phyloP scores from a whole-genome alignment of 1,140 invertebrate genomes.

The Papilio polytes region DNA sequence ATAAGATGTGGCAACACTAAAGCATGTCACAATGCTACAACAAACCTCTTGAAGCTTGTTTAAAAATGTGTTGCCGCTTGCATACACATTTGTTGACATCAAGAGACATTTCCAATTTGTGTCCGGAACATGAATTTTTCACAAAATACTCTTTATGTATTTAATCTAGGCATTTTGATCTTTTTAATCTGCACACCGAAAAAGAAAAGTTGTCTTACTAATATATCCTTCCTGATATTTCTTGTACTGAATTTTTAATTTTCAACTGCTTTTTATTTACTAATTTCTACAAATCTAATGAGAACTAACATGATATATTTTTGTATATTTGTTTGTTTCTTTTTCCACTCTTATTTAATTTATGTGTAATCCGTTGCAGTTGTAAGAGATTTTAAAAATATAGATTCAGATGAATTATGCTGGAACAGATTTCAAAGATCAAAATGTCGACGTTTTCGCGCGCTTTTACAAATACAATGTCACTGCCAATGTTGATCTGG shows the following conservation, averaged over 20 bases:
- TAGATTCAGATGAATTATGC: not conserved
- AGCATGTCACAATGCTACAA: slow-evolving; percentile 4
- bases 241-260: not conserved
- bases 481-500: slow-evolving; percentile 38
- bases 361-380: not conserved
- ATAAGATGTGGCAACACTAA: not conserved
- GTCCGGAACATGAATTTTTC: not conserved
- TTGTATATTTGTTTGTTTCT: slow-evolving; percentile 28
- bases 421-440: slow-evolving; percentile 9
- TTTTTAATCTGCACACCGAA: slow-evolving; percentile 17
- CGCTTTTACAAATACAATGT: slow-evolving; percentile 15
- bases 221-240: not conserved
- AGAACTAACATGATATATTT: slow-evolving; percentile 22
- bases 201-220: not conserved
- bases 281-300: not conserved
- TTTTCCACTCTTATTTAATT: slow-evolving; percentile 12
- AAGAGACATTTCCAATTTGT: not conserved
- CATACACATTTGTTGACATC: slow-evolving; percentile 8
- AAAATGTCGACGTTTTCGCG: slow-evolving; percentile 12
- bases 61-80: slow-evolving; percentile 13
- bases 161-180: slow-evolving; percentile 33
- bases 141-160: not conserved
- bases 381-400: not conserved
- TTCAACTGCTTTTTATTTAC: not conserved
- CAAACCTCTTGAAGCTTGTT: slow-evolving; percentile 25